phyloP scores from a whole-genome alignment of 2,888 invertebrate species.

The Leucoptera coffeella region DNA sequence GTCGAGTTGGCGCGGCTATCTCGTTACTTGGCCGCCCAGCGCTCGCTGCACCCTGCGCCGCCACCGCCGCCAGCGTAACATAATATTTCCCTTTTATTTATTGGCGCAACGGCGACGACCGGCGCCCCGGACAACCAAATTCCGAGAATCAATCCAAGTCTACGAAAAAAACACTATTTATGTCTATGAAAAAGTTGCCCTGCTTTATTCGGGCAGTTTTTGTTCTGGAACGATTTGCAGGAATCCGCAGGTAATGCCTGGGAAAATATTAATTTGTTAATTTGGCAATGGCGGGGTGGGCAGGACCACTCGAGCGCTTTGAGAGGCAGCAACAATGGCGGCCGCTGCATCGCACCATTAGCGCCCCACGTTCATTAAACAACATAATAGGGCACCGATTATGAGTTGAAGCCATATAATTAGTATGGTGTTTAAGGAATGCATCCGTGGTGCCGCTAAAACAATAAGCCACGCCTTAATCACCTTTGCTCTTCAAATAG shows the following conservation, averaged over 20 bases:
- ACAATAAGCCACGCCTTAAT: no score
- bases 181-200: conserved; percentile 45
- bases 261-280: conserved; percentile 33
- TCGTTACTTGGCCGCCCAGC: conserved; percentile 20
- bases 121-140: conserved; percentile 40
- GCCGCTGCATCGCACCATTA: no score
- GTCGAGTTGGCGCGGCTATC: no score
- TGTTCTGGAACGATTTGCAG: conserved; percentile 35
- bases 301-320: conserved; percentile 12
- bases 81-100: conserved; percentile 52
- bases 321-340: no score
- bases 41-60: conserved; percentile 6
- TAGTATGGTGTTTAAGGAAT: no score
- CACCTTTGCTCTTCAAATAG: no score
- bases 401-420: no score
- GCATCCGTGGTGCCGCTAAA: no score
- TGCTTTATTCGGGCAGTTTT: conserved; percentile 40
- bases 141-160: conserved; percentile 42
- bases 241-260: conserved; percentile 32
- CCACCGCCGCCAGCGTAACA: conserved; percentile 37
- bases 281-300: conserved; percentile 22
- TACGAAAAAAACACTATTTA: conserved; percentile 47
- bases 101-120: conserved; percentile 44
- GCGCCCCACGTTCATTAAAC: no score
- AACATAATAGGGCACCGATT: no score